Conservation (phyloP, 1,140 invertebrate genomes). For the Steinernema feltiae region DNA sequence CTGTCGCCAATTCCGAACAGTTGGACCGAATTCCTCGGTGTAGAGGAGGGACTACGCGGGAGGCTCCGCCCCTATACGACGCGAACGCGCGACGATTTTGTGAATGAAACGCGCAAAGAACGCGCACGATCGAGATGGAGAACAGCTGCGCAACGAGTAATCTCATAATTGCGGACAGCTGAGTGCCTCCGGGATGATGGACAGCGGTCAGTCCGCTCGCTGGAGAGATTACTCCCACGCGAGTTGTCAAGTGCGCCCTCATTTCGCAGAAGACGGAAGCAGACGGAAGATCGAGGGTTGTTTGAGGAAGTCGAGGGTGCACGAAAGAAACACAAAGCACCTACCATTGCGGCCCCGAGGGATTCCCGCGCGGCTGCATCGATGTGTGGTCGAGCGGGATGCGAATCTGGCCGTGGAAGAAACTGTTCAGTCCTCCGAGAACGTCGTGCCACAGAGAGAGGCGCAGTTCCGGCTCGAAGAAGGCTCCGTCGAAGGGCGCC, state of each 20-base stretch:
- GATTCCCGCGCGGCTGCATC: not conserved
- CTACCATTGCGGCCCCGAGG: not conserved
- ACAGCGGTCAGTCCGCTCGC: conserved; percentile 6
- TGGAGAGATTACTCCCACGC: not conserved
- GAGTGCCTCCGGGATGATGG: not conserved
- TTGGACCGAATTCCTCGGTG: not conserved
- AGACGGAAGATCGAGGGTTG: not conserved
- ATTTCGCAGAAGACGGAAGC: not conserved
- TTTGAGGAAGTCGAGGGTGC: not conserved
- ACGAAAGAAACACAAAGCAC: not conserved
- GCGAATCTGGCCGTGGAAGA: conserved; percentile 37
- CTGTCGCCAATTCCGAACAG: too few relatives aligned
- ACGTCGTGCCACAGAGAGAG: conserved; percentile 35
- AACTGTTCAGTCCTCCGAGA: conserved; percentile 34
- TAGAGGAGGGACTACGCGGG: not conserved
- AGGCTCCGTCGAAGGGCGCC: not conserved
- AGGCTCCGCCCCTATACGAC: conserved; percentile 8
- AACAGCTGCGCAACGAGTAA: conserved; percentile 6
- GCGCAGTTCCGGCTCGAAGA: not conserved
- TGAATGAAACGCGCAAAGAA: conserved; percentile 11
- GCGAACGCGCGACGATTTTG: not conserved
- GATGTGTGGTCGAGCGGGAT: not conserved
- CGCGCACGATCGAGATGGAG: not conserved
- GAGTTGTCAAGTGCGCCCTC: not conserved
- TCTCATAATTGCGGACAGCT: not conserved